Percentiles rank a stretch among this genome's conserved stretches.
Conservation (phyloP, 2,888 invertebrate genomes). For the Apamea epomidion region DNA sequence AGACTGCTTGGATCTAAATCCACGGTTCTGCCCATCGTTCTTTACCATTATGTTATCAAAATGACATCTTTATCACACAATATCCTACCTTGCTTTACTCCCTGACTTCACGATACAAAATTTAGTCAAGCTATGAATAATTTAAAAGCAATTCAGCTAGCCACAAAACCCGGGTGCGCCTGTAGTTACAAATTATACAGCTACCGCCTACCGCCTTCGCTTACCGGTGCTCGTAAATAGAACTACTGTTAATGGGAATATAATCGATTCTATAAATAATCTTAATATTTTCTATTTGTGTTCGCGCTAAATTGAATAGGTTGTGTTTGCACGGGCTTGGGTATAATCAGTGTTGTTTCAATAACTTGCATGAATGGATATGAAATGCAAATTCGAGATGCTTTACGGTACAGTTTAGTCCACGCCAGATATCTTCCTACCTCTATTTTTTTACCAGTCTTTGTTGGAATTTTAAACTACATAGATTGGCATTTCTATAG, state of each 20-base stretch:
- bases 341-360: background rate
- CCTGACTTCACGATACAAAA: background rate
- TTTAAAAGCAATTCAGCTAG: constrained; percentile 33
- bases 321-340: background rate
- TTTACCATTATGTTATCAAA: background rate
- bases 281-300: constrained; percentile 26
- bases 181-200: constrained; percentile 47
- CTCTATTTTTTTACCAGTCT: background rate
- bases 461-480: background rate
- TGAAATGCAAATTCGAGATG: too few species aligned
- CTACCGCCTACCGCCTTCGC: constrained; percentile 45
- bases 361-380: background rate
- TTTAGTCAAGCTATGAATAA: constrained; percentile 23
- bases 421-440: background rate
- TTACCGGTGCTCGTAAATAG: constrained; percentile 45
- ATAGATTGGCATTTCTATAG: too few species aligned
- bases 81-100: background rate
- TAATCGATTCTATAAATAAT: constrained; percentile 48
- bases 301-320: constrained; percentile 20
- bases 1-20: too few species aligned
- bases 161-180: constrained; percentile 19
- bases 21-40: background rate
- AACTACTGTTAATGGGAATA: constrained; percentile 35
- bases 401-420: background rate
- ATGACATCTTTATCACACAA: background rate